Base-by-base conservation (phyloP, 2,888 invertebrate species). In the Punctoribates punctum region DNA sequence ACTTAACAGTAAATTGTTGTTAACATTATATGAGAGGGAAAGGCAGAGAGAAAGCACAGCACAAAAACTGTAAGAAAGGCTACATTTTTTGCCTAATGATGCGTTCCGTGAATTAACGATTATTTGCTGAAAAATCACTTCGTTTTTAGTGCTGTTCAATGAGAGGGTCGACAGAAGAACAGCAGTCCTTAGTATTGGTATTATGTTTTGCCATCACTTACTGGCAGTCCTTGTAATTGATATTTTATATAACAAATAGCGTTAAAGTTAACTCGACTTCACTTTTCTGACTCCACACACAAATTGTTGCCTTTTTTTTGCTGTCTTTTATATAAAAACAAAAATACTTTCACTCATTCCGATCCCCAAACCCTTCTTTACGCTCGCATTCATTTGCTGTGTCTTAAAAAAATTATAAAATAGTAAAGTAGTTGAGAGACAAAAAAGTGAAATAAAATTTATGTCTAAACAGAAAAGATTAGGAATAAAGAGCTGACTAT, bases 221-320 rank as follows among this genome's bases (percentile, higher is more conserved):
- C 70, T 70, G 46, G 11, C 42, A 46, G 38, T 70, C 34, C 70
- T 70, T 70, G 70, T 70, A 70, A 70, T 70, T 70, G 70, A 70
- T 70, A 70, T 70, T 70, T 70, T 70, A 70, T 70, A 70, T 70
- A 70, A 70, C 70, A 70, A 70, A 70, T 70, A 70, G 70, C 70
- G 23, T 70, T 17, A 70, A 70, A 70, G 70, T 70, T 70, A 70
- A 70, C 70, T 70, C 15, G 17, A 70, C 42, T 62, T 62, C 62
- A 62, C 34, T 70, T 70, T 70, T 70, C 27, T 27, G 23, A 27
- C 5, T n/a, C 17, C 17, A 20, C 38, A 17, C 67, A 70, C 70
- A 42, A 70, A 42, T 70, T 70, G 70, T 46, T 70, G 38, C 11
- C 70, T 38, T 23, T 70, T 46, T 70, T 62, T 62, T 60, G 25